These are phyloP conservation scores for Lordiphosa collinella DNA, from an alignment of 1,140 invertebrate genomes.

Conservation along the genomic window DNA sequence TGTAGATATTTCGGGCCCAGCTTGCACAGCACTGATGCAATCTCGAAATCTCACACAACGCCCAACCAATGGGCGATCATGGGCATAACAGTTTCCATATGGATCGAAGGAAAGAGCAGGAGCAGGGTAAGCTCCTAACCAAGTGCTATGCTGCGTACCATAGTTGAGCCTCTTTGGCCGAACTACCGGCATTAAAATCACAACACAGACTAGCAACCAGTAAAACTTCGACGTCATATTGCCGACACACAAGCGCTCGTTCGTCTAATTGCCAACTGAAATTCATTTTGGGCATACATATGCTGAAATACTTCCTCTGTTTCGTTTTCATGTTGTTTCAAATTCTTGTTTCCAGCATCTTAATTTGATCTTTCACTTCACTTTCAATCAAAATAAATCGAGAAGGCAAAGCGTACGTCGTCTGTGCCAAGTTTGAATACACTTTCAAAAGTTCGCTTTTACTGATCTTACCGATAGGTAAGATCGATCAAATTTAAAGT, in stretches of 20 bases:
- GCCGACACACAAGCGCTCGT: slow-evolving; percentile 8
- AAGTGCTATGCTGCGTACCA: not conserved
- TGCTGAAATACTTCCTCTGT: not conserved
- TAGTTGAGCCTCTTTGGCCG: not conserved
- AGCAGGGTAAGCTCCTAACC: not conserved
- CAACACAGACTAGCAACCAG: slow-evolving; percentile 3
- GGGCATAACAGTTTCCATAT: slow-evolving; percentile 40
- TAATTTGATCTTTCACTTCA: not conserved
- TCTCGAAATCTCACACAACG: slow-evolving; percentile 27
- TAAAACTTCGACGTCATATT: not conserved
- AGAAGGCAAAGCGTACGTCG: too few relatives aligned
- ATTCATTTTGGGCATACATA: not conserved
- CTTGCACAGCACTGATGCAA: slow-evolving; percentile 30
- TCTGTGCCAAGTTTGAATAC: too few relatives aligned
- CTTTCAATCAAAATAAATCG: too few relatives aligned
- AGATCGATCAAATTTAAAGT: too few relatives aligned
- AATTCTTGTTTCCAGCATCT: not conserved
- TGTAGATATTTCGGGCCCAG: slow-evolving; percentile 14
- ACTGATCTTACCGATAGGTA: too few relatives aligned
- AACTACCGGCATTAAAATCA: not conserved
- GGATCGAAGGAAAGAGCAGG: slow-evolving; percentile 13
- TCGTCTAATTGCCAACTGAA: slow-evolving; percentile 15
- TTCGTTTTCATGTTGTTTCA: not conserved
- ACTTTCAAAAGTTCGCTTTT: too few relatives aligned
- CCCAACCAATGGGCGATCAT: slow-evolving; percentile 31